Evolutionary conservation across 2,797 vertebrate species (phyloP).

Genomic region (Sebastes hubbsi): DNA sequence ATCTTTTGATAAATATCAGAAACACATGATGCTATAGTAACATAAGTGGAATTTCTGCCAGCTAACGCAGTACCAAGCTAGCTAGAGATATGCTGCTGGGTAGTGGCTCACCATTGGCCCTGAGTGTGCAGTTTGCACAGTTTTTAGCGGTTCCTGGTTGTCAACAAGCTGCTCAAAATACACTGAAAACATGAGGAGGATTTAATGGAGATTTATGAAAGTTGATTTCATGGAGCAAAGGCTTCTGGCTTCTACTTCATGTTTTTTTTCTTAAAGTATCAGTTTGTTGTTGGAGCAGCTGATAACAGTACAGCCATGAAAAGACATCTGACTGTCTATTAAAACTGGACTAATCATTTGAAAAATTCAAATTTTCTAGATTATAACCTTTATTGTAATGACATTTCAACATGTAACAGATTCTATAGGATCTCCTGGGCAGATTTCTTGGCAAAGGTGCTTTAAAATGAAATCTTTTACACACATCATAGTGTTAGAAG

Average conservation of each 20-base stretch:
- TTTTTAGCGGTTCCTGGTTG: background rate
- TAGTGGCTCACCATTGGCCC: background rate
- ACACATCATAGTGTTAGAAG: background rate
- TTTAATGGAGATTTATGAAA: background rate
- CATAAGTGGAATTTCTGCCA: no score
- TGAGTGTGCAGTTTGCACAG: background rate
- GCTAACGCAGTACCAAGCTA: background rate
- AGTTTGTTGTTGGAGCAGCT: background rate
- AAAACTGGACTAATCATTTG: background rate
- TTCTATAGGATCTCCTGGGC: background rate
- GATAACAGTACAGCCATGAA: background rate
- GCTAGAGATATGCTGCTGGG: background rate
- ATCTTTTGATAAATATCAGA: background rate
- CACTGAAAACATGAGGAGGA: background rate
- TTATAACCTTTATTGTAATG: background rate
- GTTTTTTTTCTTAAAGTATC: background rate
- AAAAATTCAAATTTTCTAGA: no score
- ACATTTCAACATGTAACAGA: background rate
- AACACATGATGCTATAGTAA: no score
- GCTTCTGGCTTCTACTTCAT: background rate
- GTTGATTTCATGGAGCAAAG: background rate
- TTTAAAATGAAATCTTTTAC: background rate
- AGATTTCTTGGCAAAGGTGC: background rate
- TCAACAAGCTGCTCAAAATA: background rate
- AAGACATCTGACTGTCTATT: no score